A percentile compares a stretch with the other conserved stretches of the same genome.
Evolutionary conservation across 2,113 vertebrate species (phyloP).

Genomic region (Tachuris rubrigastra): DNA sequence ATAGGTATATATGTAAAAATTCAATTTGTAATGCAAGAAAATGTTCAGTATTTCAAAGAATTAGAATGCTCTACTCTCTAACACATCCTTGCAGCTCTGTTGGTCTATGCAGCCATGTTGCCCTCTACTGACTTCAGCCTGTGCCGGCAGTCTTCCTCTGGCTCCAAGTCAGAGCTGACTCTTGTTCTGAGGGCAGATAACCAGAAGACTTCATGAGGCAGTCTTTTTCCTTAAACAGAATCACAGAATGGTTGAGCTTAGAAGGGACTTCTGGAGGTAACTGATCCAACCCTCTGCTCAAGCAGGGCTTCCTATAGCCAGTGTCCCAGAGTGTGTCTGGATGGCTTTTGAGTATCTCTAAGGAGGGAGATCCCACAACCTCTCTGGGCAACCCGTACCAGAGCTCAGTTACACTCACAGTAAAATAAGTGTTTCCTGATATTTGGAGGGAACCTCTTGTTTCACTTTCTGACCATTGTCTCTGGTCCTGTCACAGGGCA

Average conservation of each 20-base stretch:
- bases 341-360: background rate
- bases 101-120: background rate
- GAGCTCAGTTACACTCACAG: background rate
- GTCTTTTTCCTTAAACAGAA: background rate
- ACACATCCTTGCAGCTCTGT: background rate
- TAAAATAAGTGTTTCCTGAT: background rate
- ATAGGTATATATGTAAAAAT: background rate
- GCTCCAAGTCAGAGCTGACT: background rate
- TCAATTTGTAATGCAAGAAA: background rate
- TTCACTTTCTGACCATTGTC: background rate
- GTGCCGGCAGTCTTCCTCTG: background rate
- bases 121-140: constrained; percentile 6
- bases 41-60: background rate
- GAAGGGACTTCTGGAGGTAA: background rate
- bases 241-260: background rate
- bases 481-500: background rate
- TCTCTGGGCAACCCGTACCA: background rate
- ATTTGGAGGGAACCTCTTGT: background rate
- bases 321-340: fast-evolving
- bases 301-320: background rate
- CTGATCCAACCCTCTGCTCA: background rate
- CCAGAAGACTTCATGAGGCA: background rate
- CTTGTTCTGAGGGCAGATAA: background rate
- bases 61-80: background rate
- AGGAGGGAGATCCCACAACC: background rate